Evolutionary conservation across 2,113 vertebrate species (phyloP).

Genomic region (Sialia sialis): DNA sequence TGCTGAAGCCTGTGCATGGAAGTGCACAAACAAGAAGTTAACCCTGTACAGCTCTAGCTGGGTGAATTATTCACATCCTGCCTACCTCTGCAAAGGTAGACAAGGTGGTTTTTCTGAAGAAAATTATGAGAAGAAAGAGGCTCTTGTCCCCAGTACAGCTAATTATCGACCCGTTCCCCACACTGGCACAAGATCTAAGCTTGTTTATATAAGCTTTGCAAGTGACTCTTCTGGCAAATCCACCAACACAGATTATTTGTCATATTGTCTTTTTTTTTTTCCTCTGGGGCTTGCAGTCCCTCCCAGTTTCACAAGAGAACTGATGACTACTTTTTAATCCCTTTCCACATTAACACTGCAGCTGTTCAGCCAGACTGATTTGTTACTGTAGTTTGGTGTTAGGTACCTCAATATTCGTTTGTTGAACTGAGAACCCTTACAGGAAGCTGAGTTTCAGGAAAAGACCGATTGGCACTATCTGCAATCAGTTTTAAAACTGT

Average conservation of each 20-base stretch:
- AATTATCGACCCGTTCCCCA: background rate
- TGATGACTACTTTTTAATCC: conserved; percentile 19
- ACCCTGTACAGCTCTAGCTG: background rate
- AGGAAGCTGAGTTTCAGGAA: background rate
- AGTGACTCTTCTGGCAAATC: conserved; percentile 1
- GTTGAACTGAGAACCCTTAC: background rate
- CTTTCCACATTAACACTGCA: background rate
- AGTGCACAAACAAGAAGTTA: background rate
- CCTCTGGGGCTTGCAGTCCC: background rate
- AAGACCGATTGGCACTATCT: background rate
- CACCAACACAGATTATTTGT: background rate
- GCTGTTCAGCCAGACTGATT: background rate
- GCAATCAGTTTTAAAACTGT: background rate
- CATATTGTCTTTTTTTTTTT: background rate
- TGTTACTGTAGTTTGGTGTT: background rate
- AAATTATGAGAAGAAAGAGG: background rate
- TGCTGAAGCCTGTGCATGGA: background rate
- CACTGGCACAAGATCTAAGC: background rate
- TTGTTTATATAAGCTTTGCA: background rate
- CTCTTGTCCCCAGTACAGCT: background rate
- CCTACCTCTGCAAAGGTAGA: background rate
- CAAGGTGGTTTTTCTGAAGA: background rate
- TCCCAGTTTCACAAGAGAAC: background rate
- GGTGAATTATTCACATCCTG: background rate
- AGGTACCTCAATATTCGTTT: background rate